A percentile compares a stretch with the other conserved stretches of the same genome.
Conservation (phyloP, 2,797 vertebrate species). For the Rhinoraja longicauda region DNA sequence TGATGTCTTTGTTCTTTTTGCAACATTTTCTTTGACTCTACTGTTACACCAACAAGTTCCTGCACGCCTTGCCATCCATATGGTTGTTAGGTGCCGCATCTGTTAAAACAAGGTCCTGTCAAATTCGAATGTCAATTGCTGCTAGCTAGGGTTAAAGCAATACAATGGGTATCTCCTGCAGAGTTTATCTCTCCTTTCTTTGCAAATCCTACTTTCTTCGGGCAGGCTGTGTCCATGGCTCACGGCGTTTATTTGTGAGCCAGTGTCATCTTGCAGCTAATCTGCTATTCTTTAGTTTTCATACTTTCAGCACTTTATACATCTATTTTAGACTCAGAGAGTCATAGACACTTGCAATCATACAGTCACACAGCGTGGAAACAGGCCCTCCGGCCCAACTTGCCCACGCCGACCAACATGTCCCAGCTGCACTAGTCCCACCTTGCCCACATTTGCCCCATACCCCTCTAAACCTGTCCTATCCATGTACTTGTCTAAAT, state of each 20-base stretch:
- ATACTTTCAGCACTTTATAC: neutral
- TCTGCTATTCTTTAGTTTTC: neutral
- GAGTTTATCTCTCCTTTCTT: neutral
- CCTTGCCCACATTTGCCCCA: too few species aligned
- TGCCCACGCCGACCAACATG: too few species aligned
- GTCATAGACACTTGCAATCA: too few species aligned
- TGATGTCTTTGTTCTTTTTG: neutral
- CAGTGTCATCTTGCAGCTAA: neutral
- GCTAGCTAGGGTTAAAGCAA: conserved; percentile 7
- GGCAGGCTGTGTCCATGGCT: neutral
- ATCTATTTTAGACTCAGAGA: neutral
- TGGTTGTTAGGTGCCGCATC: neutral
- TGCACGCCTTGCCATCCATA: neutral
- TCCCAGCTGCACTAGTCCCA: too few species aligned
- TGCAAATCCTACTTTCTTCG: neutral
- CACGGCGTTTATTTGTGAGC: neutral
- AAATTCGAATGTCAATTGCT: conserved; percentile 29
- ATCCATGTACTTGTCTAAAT: too few species aligned
- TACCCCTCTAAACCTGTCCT: too few species aligned
- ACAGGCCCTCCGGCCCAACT: too few species aligned
- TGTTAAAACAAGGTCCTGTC: conserved; percentile 32
- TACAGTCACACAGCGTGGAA: too few species aligned
- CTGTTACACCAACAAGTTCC: neutral
- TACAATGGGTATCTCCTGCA: neutral
- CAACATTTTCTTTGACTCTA: neutral